Conservation (phyloP, 30 jellyfish, hydroid and myxozoan genomes). For the Hydractinia echinata region DNA sequence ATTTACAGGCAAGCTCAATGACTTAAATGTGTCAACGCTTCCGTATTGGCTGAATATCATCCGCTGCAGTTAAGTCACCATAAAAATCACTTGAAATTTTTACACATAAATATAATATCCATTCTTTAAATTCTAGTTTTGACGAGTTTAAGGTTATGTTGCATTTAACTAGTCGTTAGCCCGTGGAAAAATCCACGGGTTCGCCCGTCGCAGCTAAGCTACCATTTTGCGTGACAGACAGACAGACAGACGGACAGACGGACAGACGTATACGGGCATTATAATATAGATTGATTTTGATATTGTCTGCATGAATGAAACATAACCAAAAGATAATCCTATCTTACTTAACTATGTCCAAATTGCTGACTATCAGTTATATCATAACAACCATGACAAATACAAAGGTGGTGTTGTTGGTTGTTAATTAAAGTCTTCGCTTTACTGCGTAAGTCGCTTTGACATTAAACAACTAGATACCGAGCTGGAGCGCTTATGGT, state of each 20-base stretch:
- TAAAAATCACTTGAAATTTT: background rate
- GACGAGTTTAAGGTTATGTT: conserved; percentile 34
- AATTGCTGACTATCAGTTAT: conserved; percentile 48
- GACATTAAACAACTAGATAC: no score
- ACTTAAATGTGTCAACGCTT: background rate
- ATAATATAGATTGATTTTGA: conserved; percentile 45
- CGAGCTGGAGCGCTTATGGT: background rate
- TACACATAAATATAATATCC: conserved; percentile 32
- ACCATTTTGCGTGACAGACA: no score
- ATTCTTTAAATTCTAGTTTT: conserved; percentile 42
- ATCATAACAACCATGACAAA: conserved; percentile 35
- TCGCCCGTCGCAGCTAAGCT: no score
- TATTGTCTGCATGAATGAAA: conserved; percentile 47
- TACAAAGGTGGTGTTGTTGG: conserved; percentile 62
- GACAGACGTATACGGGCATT: no score
- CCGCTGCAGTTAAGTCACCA: background rate
- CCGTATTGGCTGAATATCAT: no score
- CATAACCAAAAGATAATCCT: conserved; percentile 16
- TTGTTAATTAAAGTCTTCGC: conserved; percentile 34
- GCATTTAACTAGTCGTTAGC: no score
- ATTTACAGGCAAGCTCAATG: no score
- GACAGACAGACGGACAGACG: no score
- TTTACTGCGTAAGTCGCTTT: background rate
- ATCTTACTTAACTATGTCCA: conserved; percentile 33
- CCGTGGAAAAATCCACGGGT: no score